Base-by-base conservation (phyloP, 1,140 invertebrate species). In the Meloidogyne chitwoodi region DNA sequence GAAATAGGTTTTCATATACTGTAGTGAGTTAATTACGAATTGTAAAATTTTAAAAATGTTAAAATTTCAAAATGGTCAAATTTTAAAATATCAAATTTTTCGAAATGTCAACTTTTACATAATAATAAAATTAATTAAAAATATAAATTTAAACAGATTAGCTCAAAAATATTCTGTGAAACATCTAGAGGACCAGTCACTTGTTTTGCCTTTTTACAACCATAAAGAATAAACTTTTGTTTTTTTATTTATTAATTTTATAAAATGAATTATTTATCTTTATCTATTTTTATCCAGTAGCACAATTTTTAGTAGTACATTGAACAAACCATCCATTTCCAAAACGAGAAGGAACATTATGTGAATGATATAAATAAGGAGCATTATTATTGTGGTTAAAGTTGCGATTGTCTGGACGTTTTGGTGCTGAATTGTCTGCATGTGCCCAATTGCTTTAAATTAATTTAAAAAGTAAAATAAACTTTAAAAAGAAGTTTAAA, bases 141-240 rank as follows among this genome's bases (percentile, higher is more conserved):
- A 56, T 22, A 16, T 1, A 19, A 6, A 38, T 14, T 19, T 31
- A 27, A 19, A 63, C 6, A 73, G 71, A 64, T 77, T 12, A 68
- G 73, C 31, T 84, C 83, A n/a, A 84, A 84, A 48, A 74, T 82
- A 5, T 82, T 82, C 67, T 82, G 81, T 38, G 81, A 82, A 41
- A 74, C 80, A n/a, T 81, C 81, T 19, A 34, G 75, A 71, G 80
- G 80, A 0, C 56, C 66, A 48, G 82, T 81, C 38, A 83, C 80
- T 1, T 80, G 81, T 62, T 82, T 82, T 62, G 79, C 81, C 5
- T 82, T 82, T 38, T 67, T 82, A 14, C 81, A 82, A 44, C 81
- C 81, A 5, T 82, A 66, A 73, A 3, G 14, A 11, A 14, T 11
- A 11, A 44, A 24, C 63, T 31, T 38, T 31, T 5, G 2, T n/a